These are phyloP conservation scores for Labia minor DNA, from an alignment of 2,888 invertebrate species.

Conservation along the genomic window DNA sequence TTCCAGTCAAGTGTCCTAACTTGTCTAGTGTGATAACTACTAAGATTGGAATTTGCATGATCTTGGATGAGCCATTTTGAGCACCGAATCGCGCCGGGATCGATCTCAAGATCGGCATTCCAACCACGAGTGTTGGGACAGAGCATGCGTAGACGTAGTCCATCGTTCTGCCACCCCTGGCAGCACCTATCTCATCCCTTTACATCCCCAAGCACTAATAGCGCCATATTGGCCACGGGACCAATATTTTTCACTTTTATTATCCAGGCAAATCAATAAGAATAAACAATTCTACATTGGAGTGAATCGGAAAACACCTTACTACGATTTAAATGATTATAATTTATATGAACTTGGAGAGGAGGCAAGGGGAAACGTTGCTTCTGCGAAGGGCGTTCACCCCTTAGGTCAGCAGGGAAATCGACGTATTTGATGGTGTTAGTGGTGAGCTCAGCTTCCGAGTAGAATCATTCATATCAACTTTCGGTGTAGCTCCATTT, in stretches of 20 bases:
- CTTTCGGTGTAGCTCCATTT: conserved; percentile 13
- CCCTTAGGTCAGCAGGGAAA: neutral
- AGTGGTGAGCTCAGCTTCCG: neutral
- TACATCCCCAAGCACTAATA: neutral
- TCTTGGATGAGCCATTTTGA: neutral
- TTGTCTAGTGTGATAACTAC: too few species aligned
- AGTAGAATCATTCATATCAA: neutral
- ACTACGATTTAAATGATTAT: neutral
- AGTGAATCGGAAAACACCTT: neutral
- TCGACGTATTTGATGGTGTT: neutral
- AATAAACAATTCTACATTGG: neutral
- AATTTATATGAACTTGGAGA: neutral
- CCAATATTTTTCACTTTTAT: neutral
- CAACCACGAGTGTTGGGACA: neutral
- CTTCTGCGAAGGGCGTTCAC: neutral
- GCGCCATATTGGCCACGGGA: conserved; percentile 1
- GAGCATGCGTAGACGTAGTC: conserved; percentile 1
- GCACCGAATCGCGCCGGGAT: neutral
- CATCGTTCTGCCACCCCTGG: neutral
- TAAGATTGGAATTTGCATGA: too few species aligned
- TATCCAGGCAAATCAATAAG: neutral
- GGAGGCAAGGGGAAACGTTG: neutral
- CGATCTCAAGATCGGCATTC: conserved; percentile 13
- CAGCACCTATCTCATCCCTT: neutral
- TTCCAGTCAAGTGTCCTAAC: too few species aligned